Evolutionary conservation across 2,888 invertebrate genomes (phyloP), one percentile per base, ranked within the genome.

Genomic region (Clistopyga incitator): DNA sequence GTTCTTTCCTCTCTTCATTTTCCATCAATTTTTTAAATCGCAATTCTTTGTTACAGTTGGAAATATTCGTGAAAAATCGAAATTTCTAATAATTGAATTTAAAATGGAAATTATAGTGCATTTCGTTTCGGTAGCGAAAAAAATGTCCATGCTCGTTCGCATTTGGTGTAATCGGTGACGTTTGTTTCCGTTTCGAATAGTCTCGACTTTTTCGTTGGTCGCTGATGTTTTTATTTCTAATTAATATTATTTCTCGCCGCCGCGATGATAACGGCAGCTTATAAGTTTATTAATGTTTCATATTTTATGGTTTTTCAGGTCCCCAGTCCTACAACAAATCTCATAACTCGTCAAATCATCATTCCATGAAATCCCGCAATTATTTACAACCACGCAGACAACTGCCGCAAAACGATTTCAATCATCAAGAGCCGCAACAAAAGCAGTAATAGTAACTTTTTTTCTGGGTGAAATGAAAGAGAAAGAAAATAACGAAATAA

Each of bases 271-370:
- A 45, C 34, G 38, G 34, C 29, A 61, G 20, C 45, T 70, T 47
- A 47, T 82, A 38, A 64, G 64, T 71, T 78, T 10, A 70, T 82
- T 83, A 84, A 82, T 84, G 25, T 79, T 72, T 82, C 86, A 50
- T 88, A 85, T 84, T 81, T 81, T 50, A 84, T 85, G 70, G 47
- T 84, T 87, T 92, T 92, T 68, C 90, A 92, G 92, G 92, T 92
- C 88, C 90, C 89, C 89, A 88, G 89, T 88, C 90, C 89, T 86
- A 89, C 88, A 90, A 87, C 85, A 90, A 90, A 89, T 89, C 88
- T 90, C 91, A 91, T 90, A 91, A 92, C 89, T 90, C 91, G 90
- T 91, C 90, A 88, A 91, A 91, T 92, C 91, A 92, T 92, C 93
- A 93, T 93, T 93, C 92, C 93, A 93, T 90, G 89, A 92, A 90